Conservation (phyloP, 2,888 invertebrate species). For the Tenthredo distinguenda region DNA sequence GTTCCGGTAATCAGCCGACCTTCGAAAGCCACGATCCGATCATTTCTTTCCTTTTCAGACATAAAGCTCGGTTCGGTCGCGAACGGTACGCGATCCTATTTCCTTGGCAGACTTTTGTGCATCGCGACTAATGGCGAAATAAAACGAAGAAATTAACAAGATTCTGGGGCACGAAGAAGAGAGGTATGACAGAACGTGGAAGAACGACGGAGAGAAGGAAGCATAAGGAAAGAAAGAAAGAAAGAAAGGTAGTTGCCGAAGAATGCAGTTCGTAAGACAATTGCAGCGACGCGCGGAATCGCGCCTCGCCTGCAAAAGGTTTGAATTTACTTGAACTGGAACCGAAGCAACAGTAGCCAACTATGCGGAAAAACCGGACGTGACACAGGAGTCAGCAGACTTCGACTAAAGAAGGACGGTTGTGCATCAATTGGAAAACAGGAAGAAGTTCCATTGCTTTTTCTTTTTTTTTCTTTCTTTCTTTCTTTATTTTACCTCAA, state of each 20-base stretch:
- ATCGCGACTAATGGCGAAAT: not conserved
- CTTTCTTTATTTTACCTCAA: not conserved
- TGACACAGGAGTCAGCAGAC: not conserved
- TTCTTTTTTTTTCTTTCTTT: not conserved
- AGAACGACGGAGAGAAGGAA: not conserved
- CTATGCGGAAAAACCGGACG: slow-evolving; percentile 43
- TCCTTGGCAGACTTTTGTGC: not conserved
- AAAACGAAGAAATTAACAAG: not conserved
- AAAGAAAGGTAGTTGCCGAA: not conserved
- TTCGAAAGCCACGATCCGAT: not conserved
- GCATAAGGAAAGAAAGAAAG: too few species aligned
- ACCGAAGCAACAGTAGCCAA: slow-evolving; percentile 15
- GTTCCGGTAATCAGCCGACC: not conserved
- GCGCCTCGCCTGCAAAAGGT: slow-evolving; percentile 20
- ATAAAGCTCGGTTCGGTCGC: not conserved
- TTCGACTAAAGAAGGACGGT: slow-evolving; percentile 1
- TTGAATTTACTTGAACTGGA: slow-evolving; percentile 22
- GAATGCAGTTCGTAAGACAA: slow-evolving; percentile 35
- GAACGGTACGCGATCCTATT: not conserved
- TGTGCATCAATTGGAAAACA: slow-evolving; percentile 12
- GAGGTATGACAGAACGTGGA: not conserved
- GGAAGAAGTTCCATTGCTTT: not conserved
- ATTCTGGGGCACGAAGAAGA: not conserved
- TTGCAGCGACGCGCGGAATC: slow-evolving; percentile 8
- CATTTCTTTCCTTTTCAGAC: not conserved